phyloP scores from a whole-genome alignment of 2,888 invertebrate genomes.

The Theretra japonica region DNA sequence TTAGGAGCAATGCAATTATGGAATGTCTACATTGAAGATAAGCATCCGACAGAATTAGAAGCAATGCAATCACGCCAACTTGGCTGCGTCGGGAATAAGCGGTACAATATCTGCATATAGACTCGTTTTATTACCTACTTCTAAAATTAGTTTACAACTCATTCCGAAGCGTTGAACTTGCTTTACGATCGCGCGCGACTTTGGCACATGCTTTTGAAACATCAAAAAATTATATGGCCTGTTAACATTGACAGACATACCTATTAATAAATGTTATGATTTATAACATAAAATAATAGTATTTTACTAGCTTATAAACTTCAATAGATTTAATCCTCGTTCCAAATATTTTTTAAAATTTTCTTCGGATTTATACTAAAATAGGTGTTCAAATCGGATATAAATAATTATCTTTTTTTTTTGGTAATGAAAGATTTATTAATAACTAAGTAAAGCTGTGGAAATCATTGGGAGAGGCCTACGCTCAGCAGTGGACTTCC shows the following conservation, averaged over 20 bases:
- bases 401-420: too few relatives aligned
- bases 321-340: too few relatives aligned
- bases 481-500: too few relatives aligned
- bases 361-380: too few relatives aligned
- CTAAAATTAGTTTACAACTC: slow-evolving; percentile 2
- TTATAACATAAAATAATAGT: neutral
- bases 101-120: neutral
- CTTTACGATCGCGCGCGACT: neutral
- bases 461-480: too few relatives aligned
- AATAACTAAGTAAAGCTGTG: too few relatives aligned
- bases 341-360: too few relatives aligned
- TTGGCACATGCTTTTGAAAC: neutral
- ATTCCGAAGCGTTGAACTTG: neutral
- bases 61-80: neutral
- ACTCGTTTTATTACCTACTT: slow-evolving; percentile 7
- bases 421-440: too few relatives aligned
- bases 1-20: neutral
- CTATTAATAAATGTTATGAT: neutral
- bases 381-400: too few relatives aligned
- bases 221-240: neutral
- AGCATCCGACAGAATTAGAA: neutral
- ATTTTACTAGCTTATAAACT: too few relatives aligned
- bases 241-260: neutral
- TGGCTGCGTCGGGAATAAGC: too few relatives aligned
- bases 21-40: too few relatives aligned